phyloP scores from a whole-genome alignment of 2,113 vertebrate genomes.

The Sphaerodactylus townsendi region DNA sequence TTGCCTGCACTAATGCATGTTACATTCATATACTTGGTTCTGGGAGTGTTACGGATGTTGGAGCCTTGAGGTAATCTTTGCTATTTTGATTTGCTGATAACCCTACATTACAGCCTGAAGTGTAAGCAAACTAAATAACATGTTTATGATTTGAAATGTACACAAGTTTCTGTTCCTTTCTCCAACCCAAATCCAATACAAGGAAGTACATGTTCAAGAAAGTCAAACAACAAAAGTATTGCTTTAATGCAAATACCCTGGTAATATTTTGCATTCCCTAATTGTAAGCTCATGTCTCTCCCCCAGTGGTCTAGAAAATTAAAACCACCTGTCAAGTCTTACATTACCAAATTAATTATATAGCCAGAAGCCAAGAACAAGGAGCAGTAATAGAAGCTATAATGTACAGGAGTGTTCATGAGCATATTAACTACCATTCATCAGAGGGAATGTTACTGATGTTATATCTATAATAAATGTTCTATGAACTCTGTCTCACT shows the following conservation, averaged over 20 bases:
- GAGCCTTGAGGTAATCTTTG: too few species aligned
- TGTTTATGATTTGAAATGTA: background rate
- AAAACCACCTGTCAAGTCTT: conserved; percentile 60
- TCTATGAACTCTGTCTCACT: background rate
- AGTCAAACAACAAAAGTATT: background rate
- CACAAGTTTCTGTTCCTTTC: background rate
- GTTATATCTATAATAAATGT: conserved; percentile 22
- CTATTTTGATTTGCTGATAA: too few species aligned
- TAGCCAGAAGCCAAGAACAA: conserved; percentile 43
- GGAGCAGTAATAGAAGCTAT: conserved; percentile 45
- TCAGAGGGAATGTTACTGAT: conserved; percentile 18
- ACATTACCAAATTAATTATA: conserved; percentile 62
- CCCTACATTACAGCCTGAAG: background rate
- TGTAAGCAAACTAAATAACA: background rate
- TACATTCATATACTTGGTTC: too few species aligned
- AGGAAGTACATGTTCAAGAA: conserved; percentile 24
- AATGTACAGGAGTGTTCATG: conserved; percentile 25
- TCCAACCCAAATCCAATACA: conserved; percentile 24
- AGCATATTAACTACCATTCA: conserved; percentile 38
- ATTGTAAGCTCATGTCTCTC: conserved; percentile 26
- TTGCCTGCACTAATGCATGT: too few species aligned
- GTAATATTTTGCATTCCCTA: conserved; percentile 50
- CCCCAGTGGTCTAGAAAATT: conserved; percentile 65
- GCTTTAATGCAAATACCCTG: conserved; percentile 37
- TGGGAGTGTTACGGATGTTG: too few species aligned